Conservation (phyloP, 2,888 invertebrate species). For the Cerceris ruficornis region DNA sequence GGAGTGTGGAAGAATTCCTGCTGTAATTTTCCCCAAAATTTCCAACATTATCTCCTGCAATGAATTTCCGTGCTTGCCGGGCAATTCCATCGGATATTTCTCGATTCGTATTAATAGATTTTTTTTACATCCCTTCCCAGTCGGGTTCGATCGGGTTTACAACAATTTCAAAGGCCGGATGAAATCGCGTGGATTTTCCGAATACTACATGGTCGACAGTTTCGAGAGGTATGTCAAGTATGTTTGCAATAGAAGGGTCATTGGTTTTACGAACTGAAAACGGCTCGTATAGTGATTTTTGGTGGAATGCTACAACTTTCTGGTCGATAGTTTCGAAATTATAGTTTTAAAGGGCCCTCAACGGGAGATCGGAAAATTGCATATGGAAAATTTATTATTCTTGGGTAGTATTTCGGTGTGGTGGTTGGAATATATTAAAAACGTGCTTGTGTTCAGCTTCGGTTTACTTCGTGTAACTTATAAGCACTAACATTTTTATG, state of each 20-base stretch:
- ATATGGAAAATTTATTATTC: no score
- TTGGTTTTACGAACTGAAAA: conserved; percentile 7
- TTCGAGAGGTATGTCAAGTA: conserved; percentile 13
- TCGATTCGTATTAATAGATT: conserved; percentile 38
- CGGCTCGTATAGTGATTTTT: not conserved
- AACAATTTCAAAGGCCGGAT: conserved; percentile 46
- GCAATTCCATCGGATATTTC: conserved; percentile 22
- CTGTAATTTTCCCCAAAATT: conserved; percentile 65
- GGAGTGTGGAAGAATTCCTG: conserved; percentile 65
- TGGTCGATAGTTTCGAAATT: not conserved
- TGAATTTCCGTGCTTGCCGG: conserved; percentile 43
- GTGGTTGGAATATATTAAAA: no score
- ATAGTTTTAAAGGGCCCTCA: not conserved
- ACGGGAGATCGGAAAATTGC: no score
- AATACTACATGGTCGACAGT: conserved; percentile 36
- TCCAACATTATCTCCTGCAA: conserved; percentile 36
- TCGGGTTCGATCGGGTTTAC: conserved; percentile 30
- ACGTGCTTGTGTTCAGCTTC: no score
- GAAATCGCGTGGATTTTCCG: conserved; percentile 33
- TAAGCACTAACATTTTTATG: no score
- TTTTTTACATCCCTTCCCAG: not conserved
- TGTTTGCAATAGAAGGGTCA: conserved; percentile 7
- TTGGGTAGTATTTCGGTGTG: no score
- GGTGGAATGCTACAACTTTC: not conserved
- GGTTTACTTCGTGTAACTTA: no score